These are phyloP conservation scores for Agelaius phoeniceus DNA, from an alignment of 2,113 vertebrate genomes.

Conservation along the genomic window DNA sequence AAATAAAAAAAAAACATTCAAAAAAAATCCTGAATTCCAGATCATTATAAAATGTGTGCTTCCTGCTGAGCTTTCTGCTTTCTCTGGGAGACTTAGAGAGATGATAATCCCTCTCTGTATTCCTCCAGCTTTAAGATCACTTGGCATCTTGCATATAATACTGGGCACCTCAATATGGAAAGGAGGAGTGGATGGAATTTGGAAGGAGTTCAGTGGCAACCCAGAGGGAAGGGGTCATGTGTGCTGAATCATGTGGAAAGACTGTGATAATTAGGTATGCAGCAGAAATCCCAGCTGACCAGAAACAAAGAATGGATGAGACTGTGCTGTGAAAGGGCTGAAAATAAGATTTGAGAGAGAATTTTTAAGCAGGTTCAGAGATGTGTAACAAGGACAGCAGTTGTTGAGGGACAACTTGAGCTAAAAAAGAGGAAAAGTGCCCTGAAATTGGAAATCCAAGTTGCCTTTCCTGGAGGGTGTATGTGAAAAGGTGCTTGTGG, in stretches of 20 bases:
- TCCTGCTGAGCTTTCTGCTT: not conserved
- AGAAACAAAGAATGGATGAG: constrained; percentile 38
- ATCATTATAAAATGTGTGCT: not conserved
- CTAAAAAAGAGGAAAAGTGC: not conserved
- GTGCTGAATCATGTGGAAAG: constrained; percentile 54
- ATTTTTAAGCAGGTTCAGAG: constrained; percentile 9
- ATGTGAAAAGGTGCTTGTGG: not conserved
- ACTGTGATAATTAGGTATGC: constrained; percentile 50
- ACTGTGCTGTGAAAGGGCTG: not conserved
- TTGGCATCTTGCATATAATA: not conserved
- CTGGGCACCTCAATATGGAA: constrained; percentile 41
- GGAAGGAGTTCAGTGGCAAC: constrained; percentile 47
- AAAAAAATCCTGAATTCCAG: not conserved
- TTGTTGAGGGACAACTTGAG: not conserved
- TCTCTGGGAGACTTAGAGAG: constrained; percentile 15
- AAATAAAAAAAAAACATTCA: not conserved
- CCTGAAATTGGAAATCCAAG: not conserved
- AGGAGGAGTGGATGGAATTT: too few species aligned
- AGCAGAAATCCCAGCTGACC: constrained; percentile 32
- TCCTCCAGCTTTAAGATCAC: constrained; percentile 41
- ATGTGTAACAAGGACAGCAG: not conserved
- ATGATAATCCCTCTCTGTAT: constrained; percentile 37
- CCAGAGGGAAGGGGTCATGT: constrained; percentile 27
- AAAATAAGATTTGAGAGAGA: constrained; percentile 26
- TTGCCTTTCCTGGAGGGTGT: not conserved